Evolutionary conservation across 2,888 invertebrate genomes (phyloP).

Genomic region (Eupithecia tripunctaria): DNA sequence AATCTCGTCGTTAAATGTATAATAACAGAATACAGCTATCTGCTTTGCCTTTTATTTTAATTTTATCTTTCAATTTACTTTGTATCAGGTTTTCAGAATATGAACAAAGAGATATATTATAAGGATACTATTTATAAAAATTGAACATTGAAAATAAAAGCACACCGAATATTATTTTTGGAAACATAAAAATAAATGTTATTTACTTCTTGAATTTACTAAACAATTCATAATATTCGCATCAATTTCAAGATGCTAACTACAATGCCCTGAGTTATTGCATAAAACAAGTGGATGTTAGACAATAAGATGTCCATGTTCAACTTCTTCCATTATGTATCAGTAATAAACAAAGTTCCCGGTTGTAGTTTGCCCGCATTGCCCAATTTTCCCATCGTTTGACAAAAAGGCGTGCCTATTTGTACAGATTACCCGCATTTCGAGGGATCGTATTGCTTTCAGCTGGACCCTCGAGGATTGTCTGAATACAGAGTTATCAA

Average conservation of each 20-base stretch:
- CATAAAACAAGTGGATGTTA: background rate
- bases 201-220: no score
- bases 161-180: no score
- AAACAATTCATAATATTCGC: no score
- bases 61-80: slow-evolving; percentile 9
- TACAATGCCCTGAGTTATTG: background rate
- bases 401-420: slow-evolving; percentile 41
- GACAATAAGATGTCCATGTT: background rate
- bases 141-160: no score
- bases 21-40: background rate
- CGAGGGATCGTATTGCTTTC: slow-evolving; percentile 32
- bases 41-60: background rate
- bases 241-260: background rate
- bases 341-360: slow-evolving; percentile 12
- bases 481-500: background rate
- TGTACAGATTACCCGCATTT: slow-evolving; percentile 42
- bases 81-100: no score
- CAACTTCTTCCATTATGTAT: background rate
- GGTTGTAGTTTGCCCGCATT: slow-evolving; percentile 32
- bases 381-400: slow-evolving; percentile 31
- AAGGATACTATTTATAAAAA: no score
- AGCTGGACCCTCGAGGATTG: slow-evolving; percentile 26
- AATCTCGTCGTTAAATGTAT: slow-evolving; percentile 15
- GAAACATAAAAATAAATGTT: no score
- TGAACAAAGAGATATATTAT: no score